Conservation (phyloP, 1,140 invertebrate genomes). For the Atta cephalotes region DNA sequence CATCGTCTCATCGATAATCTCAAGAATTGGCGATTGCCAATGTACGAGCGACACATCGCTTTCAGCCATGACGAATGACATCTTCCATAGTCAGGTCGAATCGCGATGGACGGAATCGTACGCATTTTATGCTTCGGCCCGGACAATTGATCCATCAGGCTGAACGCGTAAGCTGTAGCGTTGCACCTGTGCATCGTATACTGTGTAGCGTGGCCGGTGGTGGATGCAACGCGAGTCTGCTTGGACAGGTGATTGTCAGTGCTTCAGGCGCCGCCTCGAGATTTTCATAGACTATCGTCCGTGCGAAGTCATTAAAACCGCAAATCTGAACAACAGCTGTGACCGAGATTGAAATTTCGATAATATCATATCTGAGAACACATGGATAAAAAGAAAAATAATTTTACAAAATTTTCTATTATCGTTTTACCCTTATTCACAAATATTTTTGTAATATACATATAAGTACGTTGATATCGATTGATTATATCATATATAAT, state of each 20-base stretch:
- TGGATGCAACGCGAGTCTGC: conserved; percentile 74
- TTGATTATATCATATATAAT: not conserved
- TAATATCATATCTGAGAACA: not conserved
- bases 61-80: conserved; percentile 49
- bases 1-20: conserved; percentile 29
- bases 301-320: conserved; percentile 56
- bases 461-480: not conserved
- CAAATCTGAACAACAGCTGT: conserved; percentile 25
- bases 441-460: not conserved
- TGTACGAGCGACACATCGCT: not conserved
- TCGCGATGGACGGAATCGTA: conserved; percentile 58
- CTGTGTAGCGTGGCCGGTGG: conserved; percentile 13
- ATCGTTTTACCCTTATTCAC: not conserved
- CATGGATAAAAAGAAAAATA: not conserved
- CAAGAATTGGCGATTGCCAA: not conserved
- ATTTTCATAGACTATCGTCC: conserved; percentile 72
- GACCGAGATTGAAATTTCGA: conserved; percentile 44
- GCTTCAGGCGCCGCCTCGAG: conserved; percentile 78
- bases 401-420: not conserved
- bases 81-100: conserved; percentile 53
- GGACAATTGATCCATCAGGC: conserved; percentile 80
- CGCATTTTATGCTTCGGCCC: conserved; percentile 55
- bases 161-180: conserved; percentile 69
- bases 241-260: conserved; percentile 85
- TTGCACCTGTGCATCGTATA: conserved; percentile 76